A percentile compares a stretch with the other conserved stretches of the same genome.
phyloP scores from a whole-genome alignment of 2,113 vertebrate genomes.

The Aleadryas rufinucha region DNA sequence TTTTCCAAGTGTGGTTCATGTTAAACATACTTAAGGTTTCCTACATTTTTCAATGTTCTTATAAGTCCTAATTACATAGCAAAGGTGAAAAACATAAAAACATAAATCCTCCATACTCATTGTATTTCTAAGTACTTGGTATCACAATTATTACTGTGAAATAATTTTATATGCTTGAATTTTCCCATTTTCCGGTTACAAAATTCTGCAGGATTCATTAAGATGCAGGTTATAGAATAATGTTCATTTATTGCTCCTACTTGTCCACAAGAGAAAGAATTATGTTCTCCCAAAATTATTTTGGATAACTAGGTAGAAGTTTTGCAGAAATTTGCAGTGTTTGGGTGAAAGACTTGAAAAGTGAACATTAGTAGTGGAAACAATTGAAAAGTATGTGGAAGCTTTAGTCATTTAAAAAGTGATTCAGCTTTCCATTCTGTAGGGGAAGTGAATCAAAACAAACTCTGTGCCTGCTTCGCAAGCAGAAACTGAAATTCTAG shows the following conservation, averaged over 20 bases:
- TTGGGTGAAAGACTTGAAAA: not conserved
- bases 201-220: not conserved
- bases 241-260: not conserved
- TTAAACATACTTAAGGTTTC: not conserved
- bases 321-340: not conserved
- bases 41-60: not conserved
- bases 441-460: not conserved
- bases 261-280: not conserved
- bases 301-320: not conserved
- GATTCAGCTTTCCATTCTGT: not conserved
- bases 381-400: not conserved
- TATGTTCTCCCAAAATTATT: not conserved
- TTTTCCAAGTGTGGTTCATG: not conserved
- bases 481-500: not conserved
- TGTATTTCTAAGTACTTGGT: not conserved
- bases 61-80: not conserved
- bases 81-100: not conserved
- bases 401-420: not conserved
- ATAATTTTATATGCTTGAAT: not conserved
- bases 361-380: not conserved
- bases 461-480: not conserved
- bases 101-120: fast-evolving
- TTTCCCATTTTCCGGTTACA: not conserved
- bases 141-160: not conserved
- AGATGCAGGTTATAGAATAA: not conserved